A percentile compares a stretch with the other conserved stretches of the same genome.
phyloP scores from a whole-genome alignment of 2,888 invertebrate species.

The Thelaira solivaga region DNA sequence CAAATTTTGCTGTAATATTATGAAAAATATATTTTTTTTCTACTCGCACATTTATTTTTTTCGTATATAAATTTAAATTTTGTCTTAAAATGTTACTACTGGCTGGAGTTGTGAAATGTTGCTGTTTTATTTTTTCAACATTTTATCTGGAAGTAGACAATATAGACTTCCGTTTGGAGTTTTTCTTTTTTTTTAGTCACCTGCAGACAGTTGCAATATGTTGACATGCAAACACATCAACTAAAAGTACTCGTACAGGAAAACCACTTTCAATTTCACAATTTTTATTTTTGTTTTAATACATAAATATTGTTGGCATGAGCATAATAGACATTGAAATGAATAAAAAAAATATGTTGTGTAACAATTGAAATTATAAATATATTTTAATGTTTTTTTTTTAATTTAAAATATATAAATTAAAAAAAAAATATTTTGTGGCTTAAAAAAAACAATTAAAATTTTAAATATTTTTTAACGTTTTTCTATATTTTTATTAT shows the following conservation, averaged over 20 bases:
- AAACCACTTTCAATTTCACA: conserved; percentile 48
- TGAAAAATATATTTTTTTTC: not conserved
- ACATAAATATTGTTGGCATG: conserved; percentile 6
- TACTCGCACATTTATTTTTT: not conserved
- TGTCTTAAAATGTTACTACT: conserved; percentile 13
- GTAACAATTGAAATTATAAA: not conserved
- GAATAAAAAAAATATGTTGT: conserved; percentile 1
- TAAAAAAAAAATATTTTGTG: too few relatives aligned
- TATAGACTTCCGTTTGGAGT: conserved; percentile 56
- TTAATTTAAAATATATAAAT: too few relatives aligned
- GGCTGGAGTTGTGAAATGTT: not conserved
- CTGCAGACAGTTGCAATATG: conserved; percentile 52
- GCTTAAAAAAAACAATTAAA: too few relatives aligned
- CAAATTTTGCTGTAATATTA: not conserved
- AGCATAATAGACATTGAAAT: conserved; percentile 12
- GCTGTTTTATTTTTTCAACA: conserved; percentile 6
- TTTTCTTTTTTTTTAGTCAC: conserved; percentile 15
- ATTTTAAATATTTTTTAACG: too few relatives aligned
- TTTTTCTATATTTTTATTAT: too few relatives aligned
- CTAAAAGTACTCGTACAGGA: conserved; percentile 23
- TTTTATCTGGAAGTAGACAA: conserved; percentile 54
- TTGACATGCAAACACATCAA: conserved; percentile 40
- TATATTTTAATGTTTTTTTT: not conserved
- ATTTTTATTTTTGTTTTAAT: too few relatives aligned
- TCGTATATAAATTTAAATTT: conserved; percentile 6